Conservation (phyloP, 1,140 invertebrate species). For the Sipha flava region DNA sequence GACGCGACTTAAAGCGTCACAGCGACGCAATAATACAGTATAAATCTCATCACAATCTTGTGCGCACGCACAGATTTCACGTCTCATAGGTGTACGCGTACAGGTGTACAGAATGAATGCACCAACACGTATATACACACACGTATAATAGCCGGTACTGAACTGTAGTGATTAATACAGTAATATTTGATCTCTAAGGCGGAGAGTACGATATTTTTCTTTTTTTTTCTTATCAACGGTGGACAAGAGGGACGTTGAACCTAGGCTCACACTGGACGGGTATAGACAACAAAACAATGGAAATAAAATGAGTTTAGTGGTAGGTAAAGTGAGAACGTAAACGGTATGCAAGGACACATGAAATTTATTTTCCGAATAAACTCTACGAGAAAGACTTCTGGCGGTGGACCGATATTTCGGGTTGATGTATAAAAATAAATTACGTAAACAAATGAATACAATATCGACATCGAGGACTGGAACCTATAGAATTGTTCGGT, state of each 20-base stretch:
- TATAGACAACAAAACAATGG: conserved; percentile 19
- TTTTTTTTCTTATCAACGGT: neutral
- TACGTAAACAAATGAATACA: neutral
- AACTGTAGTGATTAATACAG: neutral
- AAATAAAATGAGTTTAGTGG: conserved; percentile 6
- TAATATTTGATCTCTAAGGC: neutral
- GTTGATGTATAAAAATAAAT: neutral
- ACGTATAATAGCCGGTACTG: neutral
- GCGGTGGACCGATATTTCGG: neutral
- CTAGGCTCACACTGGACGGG: neutral
- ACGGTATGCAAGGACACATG: neutral
- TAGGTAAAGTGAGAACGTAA: neutral
- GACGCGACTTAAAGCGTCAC: too few species aligned
- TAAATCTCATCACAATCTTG: neutral
- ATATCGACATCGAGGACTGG: too few species aligned
- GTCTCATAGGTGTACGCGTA: too few species aligned
- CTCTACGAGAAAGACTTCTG: neutral
- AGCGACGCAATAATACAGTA: neutral
- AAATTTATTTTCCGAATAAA: neutral
- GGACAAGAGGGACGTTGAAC: conserved; percentile 7
- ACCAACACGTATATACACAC: neutral
- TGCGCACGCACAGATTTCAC: too few species aligned
- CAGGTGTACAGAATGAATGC: too few species aligned
- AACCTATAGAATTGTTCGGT: too few species aligned
- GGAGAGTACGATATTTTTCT: neutral